Percentiles rank a stretch among this genome's conserved stretches.
phyloP scores from a whole-genome alignment of 2,797 vertebrate species.

The Peromyscus aztecus region DNA sequence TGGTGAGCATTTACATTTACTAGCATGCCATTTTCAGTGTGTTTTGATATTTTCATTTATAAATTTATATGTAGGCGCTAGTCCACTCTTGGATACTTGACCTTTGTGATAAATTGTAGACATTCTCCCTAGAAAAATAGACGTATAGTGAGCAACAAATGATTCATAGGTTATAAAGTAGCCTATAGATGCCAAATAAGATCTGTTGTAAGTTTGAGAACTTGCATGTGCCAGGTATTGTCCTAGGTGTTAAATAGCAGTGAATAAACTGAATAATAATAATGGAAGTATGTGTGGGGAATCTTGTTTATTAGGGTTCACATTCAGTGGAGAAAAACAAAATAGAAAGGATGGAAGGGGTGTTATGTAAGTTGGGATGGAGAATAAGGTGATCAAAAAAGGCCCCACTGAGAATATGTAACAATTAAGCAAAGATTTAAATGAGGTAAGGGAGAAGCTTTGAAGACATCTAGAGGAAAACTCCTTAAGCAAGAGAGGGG shows the following conservation, averaged over 20 bases:
- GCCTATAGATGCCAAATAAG: background rate
- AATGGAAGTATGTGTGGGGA: background rate
- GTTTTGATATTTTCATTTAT: background rate
- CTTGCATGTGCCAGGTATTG: background rate
- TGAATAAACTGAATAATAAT: background rate
- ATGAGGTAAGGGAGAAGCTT: background rate
- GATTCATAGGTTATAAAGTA: background rate
- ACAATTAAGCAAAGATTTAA: background rate
- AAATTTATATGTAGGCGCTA: background rate
- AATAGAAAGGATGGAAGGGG: background rate
- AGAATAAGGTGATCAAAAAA: background rate
- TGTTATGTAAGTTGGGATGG: no score
- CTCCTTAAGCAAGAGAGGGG: background rate
- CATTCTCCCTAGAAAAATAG: background rate
- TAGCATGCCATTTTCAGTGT: background rate
- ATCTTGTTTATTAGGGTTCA: background rate
- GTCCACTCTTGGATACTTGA: background rate
- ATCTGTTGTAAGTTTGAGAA: background rate
- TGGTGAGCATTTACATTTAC: background rate
- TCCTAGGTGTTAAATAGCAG: background rate
- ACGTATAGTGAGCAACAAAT: background rate
- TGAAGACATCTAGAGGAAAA: background rate
- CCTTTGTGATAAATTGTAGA: background rate
- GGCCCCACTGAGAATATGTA: background rate
- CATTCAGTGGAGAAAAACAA: background rate